phyloP scores from a whole-genome alignment of 30 jellyfish, hydroid and myxozoan species.

The Cassiopea xamachana region DNA sequence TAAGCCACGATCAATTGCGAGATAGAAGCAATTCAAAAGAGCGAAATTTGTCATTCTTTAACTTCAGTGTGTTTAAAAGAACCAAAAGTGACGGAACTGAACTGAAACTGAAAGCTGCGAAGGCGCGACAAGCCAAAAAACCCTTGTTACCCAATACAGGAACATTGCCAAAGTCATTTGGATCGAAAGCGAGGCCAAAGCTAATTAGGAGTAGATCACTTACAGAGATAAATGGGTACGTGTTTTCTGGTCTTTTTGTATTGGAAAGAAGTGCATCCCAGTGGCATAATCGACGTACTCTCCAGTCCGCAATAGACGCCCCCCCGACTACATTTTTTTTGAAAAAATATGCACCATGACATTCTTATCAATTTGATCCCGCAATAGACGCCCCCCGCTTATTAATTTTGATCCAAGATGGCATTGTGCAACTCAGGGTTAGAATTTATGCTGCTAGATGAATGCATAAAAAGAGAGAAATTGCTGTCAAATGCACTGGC shows the following conservation, averaged over 20 bases:
- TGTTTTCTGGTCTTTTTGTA: neutral
- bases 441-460: too few species aligned
- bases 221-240: slow-evolving; percentile 45
- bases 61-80: slow-evolving; percentile 84
- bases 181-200: neutral
- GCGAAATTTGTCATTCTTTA: slow-evolving; percentile 77
- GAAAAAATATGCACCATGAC: too few species aligned
- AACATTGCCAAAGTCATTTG: slow-evolving; percentile 15
- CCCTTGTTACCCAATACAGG: slow-evolving; percentile 4
- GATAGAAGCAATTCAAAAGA: slow-evolving; percentile 26
- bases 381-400: too few species aligned
- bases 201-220: slow-evolving; percentile 55
- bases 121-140: slow-evolving; percentile 57
- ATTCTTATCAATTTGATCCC: too few species aligned
- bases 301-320: too few species aligned
- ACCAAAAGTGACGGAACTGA: slow-evolving; percentile 79
- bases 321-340: too few species aligned
- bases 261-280: too few species aligned
- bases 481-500: too few species aligned
- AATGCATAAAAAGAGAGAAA: too few species aligned
- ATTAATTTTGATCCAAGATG: too few species aligned
- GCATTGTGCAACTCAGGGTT: too few species aligned
- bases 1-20: neutral
- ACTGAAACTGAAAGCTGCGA: slow-evolving; percentile 29
- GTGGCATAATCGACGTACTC: too few species aligned